Base-by-base conservation (phyloP, 2,888 invertebrate species). In the Machimus atricapillus region DNA sequence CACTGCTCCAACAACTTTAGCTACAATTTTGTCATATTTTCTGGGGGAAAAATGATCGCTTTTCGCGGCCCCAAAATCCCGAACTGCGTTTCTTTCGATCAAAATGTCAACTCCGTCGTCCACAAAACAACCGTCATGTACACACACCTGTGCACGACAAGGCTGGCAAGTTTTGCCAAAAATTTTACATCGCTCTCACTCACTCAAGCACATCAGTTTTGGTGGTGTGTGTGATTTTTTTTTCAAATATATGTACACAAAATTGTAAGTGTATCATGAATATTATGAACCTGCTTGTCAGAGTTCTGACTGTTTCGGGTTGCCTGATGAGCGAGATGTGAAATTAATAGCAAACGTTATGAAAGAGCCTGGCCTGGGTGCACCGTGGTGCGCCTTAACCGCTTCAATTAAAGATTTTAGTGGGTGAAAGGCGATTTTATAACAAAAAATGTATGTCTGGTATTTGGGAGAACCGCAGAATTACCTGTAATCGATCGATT, bases 61-160 rank as follows among this genome's bases (percentile, higher is more conserved):
- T 27, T 19, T 66, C 19, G 19, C 66, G 23, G 66, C 66, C 27
- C 66, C 66, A 12, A 12, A n/a, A 19, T 23, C 12, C 19, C 6
- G 27, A 79, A 52, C 79, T 79, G 46, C 79, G 79, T 31, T 79
- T 79, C 34, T 23, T 66, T 66, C 56, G 66, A 66, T 66, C 66
- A 79, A 79, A 79, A 79, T 79, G 79, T 79, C 79, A 52, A 79
- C 46, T 79, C 52, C 79, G 23, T 66, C 66, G 66, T 66, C 52
- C 52, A 79, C 79, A 79, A 78, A 79, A 79, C 79, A 79, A 79
- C 52, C 23, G 78, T 23, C 9, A 66, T 19, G 9, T 23, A 66
- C 23, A 66, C 23, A 66, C 66, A 66, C 66, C 66, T 66, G 66
- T 23, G 66, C 66, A 23, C 23, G 27, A 66, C 66, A 66, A 66